Conservation (phyloP, 2,888 invertebrate genomes). For the Cataglyphis albicans region DNA sequence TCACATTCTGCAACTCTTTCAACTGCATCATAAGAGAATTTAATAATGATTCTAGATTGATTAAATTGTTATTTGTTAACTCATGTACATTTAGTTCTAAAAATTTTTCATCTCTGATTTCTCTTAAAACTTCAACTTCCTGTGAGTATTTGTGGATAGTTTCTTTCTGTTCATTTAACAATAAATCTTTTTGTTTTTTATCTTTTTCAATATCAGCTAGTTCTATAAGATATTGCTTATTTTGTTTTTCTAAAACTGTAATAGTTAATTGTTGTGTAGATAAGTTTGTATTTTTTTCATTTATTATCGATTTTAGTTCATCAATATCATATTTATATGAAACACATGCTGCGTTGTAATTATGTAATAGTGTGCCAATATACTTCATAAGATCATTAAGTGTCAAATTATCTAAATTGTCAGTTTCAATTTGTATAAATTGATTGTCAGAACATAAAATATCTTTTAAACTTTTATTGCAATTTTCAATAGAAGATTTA, state of each 20-base stretch:
- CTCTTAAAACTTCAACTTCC: constrained; percentile 53
- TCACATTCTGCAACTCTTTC: constrained; percentile 17
- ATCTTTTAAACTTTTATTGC: constrained; percentile 47
- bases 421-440: constrained; percentile 14
- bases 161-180: constrained; percentile 22
- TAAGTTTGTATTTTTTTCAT: constrained; percentile 37
- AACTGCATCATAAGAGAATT: constrained; percentile 9
- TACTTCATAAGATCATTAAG: constrained; percentile 57
- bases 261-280: constrained; percentile 24
- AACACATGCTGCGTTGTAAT: constrained; percentile 42
- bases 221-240: constrained; percentile 45
- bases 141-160: constrained; percentile 27
- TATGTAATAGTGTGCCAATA: constrained; percentile 54
- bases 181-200: constrained; percentile 30
- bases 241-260: constrained; percentile 50
- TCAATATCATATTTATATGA: constrained; percentile 40
- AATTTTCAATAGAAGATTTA: constrained; percentile 48
- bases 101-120: constrained; percentile 50
- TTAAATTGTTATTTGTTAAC: constrained; percentile 20
- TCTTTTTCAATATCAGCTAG: constrained; percentile 27
- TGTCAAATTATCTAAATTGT: constrained; percentile 47
- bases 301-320: constrained; percentile 28
- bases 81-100: constrained; percentile 47
- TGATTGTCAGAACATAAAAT: constrained; percentile 40
- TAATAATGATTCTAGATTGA: constrained; percentile 29